Conservation (phyloP, 2,888 invertebrate genomes). For the Melanchra persicariae region DNA sequence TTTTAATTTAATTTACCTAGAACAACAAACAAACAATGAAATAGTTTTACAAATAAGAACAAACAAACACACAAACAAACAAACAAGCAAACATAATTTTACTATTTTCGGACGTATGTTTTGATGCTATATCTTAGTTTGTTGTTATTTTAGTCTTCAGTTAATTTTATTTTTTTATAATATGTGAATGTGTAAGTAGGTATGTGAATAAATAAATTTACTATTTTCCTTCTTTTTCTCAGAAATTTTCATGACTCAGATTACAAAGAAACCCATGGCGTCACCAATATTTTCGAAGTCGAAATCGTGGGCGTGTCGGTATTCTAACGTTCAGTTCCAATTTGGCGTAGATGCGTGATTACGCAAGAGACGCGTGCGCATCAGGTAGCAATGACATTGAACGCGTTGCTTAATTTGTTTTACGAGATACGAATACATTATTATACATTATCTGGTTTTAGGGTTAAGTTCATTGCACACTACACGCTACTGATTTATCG, state of each 20-base stretch:
- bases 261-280: background rate
- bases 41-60: too few relatives aligned
- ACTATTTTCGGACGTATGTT: too few relatives aligned
- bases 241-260: background rate
- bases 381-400: constrained; percentile 76
- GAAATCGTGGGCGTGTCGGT: constrained; percentile 8
- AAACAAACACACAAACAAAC: too few relatives aligned
- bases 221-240: too few relatives aligned
- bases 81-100: too few relatives aligned
- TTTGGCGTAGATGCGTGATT: constrained; percentile 47
- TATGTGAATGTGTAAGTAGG: too few relatives aligned
- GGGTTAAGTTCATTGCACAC: constrained; percentile 26
- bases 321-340: constrained; percentile 28
- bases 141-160: too few relatives aligned
- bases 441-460: constrained; percentile 62
- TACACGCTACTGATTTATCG: background rate
- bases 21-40: too few relatives aligned
- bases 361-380: constrained; percentile 59
- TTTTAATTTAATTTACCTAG: too few relatives aligned
- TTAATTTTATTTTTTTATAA: too few relatives aligned
- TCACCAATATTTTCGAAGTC: background rate
- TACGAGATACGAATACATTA: constrained; percentile 71
- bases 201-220: too few relatives aligned
- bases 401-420: constrained; percentile 70
- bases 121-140: too few relatives aligned